These are phyloP conservation scores for Aphrophora alni DNA, from an alignment of 2,888 invertebrate species.

Conservation along the genomic window DNA sequence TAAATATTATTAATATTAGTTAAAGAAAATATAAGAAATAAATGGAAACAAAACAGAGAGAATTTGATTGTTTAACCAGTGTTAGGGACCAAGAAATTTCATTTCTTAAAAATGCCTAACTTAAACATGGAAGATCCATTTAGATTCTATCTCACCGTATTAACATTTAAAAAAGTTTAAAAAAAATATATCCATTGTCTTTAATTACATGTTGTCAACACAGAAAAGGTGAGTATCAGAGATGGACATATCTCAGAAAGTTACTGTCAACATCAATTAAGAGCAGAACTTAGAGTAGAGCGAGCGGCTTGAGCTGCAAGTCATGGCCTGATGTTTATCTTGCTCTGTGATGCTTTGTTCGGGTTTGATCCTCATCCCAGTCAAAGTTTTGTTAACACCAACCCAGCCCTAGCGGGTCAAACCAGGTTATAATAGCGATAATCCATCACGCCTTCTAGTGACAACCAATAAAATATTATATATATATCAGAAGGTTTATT, in stretches of 20 bases:
- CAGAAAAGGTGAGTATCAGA: slow-evolving; percentile 14
- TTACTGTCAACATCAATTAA: slow-evolving; percentile 47
- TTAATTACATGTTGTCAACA: slow-evolving; percentile 39
- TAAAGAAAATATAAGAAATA: no score
- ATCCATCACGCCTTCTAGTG: background rate
- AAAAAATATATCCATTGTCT: slow-evolving; percentile 19
- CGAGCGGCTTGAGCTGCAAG: slow-evolving; percentile 21
- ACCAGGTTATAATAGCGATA: background rate
- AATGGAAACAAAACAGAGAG: no score
- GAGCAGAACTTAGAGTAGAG: slow-evolving; percentile 41
- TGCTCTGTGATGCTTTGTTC: slow-evolving; percentile 2
- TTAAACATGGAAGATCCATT: background rate
- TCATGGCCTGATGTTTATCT: slow-evolving; percentile 34
- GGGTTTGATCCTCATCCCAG: background rate
- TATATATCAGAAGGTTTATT: no score
- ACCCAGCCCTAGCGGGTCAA: background rate
- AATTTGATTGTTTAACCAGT: no score
- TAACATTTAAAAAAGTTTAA: background rate
- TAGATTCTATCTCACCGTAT: background rate
- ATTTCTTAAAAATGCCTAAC: background rate
- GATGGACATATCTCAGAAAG: slow-evolving; percentile 6
- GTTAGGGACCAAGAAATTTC: no score
- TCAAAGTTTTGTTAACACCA: slow-evolving; percentile 5
- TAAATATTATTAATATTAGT: background rate
- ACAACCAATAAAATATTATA: background rate